Evolutionary conservation across 2,888 invertebrate genomes (phyloP).

Genomic region (Pogonocherus hispidulus): DNA sequence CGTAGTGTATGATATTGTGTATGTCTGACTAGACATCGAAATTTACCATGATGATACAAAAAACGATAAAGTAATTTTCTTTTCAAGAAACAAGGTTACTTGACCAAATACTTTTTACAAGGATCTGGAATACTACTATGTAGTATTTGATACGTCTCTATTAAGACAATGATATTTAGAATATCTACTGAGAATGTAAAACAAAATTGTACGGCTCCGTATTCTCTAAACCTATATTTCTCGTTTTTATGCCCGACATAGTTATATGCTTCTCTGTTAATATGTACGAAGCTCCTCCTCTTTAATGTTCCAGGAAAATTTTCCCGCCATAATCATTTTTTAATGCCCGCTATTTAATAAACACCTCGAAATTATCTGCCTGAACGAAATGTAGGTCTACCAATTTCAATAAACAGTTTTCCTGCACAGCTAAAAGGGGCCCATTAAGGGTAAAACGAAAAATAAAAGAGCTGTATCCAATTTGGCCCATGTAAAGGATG

Average conservation of each 20-base stretch:
- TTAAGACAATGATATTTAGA: too few relatives aligned
- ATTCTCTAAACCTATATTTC: neutral
- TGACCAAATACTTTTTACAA: too few relatives aligned
- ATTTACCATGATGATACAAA: too few relatives aligned
- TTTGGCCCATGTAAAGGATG: conserved; percentile 39
- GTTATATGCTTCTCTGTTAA: too few relatives aligned
- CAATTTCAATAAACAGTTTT: conserved; percentile 17
- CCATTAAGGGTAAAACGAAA: conserved; percentile 7
- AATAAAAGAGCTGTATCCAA: conserved; percentile 33
- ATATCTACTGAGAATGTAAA: too few relatives aligned
- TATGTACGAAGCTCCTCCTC: neutral
- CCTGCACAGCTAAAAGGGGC: conserved; percentile 4
- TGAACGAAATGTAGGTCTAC: neutral
- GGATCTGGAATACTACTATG: too few relatives aligned
- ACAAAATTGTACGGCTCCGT: neutral
- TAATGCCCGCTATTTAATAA: neutral
- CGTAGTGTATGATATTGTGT: too few relatives aligned
- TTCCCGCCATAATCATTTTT: conserved; percentile 1
- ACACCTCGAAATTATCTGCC: neutral
- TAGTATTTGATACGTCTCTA: too few relatives aligned
- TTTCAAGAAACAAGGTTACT: too few relatives aligned
- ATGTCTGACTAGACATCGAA: too few relatives aligned
- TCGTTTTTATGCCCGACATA: too few relatives aligned
- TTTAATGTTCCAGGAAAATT: neutral
- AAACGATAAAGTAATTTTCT: too few relatives aligned